Percentiles rank a stretch among this genome's conserved stretches.
Conservation (phyloP, 2,113 vertebrate species). For the Leuciscus idus region DNA sequence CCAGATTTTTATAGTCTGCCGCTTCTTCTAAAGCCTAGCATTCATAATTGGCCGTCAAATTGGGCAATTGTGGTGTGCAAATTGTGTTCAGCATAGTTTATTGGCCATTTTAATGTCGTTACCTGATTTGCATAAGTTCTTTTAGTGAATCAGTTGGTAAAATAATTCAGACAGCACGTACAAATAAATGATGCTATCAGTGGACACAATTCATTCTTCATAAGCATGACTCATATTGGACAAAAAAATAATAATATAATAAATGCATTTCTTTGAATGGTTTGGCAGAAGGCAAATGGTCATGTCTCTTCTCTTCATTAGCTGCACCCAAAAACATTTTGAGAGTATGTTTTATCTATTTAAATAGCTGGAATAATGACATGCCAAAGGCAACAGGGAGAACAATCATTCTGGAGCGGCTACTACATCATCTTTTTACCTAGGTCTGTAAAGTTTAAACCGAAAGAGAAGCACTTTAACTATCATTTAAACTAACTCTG, state of each 20-base stretch:
- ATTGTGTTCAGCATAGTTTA: neutral
- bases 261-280: neutral
- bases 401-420: conserved; percentile 5
- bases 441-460: neutral
- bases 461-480: neutral
- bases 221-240: neutral
- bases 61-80: neutral
- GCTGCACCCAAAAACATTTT: neutral
- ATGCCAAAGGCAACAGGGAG: conserved; percentile 13
- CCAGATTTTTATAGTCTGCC: neutral
- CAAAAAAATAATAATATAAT: neutral
- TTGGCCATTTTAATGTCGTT: neutral
- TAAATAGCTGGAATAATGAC: conserved; percentile 26
- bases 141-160: neutral
- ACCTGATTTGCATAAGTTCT: neutral
- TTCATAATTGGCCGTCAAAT: neutral
- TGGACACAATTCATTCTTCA: neutral
- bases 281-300: conserved; percentile 4
- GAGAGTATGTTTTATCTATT: neutral
- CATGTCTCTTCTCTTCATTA: conserved; percentile 25
- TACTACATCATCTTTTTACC: conserved; percentile 19
- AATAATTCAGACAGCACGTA: neutral
- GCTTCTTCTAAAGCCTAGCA: neutral
- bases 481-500: conserved; percentile 13
- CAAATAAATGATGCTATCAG: neutral